Percentiles rank a stretch among this genome's conserved stretches.
These are phyloP conservation scores for Siphamia tubifer DNA, from an alignment of 2,113 vertebrate genomes.

Conservation along the genomic window DNA sequence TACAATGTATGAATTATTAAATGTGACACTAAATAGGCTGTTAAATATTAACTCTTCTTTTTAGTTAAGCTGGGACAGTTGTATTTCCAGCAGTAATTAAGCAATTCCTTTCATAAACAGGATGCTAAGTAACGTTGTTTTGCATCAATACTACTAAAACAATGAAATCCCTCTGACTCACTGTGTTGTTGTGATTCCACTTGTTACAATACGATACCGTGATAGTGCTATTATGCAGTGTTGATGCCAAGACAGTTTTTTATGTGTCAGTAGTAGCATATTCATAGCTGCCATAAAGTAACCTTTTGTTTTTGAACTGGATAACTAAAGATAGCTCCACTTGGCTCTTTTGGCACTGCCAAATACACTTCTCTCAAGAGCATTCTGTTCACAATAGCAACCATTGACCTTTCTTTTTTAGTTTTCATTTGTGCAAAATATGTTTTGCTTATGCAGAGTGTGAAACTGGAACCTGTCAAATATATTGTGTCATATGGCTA, in stretches of 20 bases:
- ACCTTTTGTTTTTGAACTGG: conserved; percentile 70
- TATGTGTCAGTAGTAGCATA: conserved; percentile 62
- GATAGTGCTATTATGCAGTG: conserved; percentile 24
- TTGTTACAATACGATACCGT: conserved; percentile 30
- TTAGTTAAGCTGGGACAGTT: conserved; percentile 8
- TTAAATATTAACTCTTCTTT: conserved; percentile 10
- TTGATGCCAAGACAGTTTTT: conserved; percentile 39
- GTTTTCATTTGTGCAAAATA: conserved; percentile 71
- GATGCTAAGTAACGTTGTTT: conserved; percentile 42
- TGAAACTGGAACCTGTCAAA: conserved; percentile 69
- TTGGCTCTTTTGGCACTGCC: conserved; percentile 57
- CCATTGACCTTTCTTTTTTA: conserved; percentile 70
- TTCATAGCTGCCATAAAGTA: conserved; percentile 61
- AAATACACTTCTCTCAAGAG: conserved; percentile 54
- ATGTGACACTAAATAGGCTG: neutral
- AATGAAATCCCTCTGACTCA: conserved; percentile 36
- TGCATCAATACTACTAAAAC: conserved; percentile 19
- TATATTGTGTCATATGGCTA: conserved; percentile 65
- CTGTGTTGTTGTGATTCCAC: conserved; percentile 51
- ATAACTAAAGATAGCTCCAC: conserved; percentile 75
- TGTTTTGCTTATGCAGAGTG: conserved; percentile 71
- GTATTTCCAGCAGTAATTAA: conserved; percentile 35
- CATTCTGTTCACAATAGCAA: conserved; percentile 57
- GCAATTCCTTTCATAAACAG: neutral
- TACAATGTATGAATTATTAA: conserved; percentile 31